Percentiles rank a stretch among this genome's conserved stretches.
Conservation (phyloP, 2,888 invertebrate species). For the Philereme transversata region DNA sequence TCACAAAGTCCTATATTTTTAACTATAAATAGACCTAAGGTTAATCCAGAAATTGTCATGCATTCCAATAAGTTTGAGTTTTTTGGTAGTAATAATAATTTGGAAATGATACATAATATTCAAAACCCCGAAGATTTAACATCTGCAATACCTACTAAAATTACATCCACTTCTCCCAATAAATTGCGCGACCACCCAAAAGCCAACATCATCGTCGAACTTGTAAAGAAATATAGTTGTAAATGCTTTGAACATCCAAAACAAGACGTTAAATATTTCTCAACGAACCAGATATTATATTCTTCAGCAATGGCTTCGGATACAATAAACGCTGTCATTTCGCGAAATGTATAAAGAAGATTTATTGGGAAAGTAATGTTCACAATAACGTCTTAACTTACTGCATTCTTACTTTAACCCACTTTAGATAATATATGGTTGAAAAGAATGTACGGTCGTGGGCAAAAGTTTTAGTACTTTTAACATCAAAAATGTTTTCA, state of each 20-base stretch:
- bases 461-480: slow-evolving; percentile 2
- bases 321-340: slow-evolving; percentile 63
- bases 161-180: slow-evolving; percentile 2
- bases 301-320: slow-evolving; percentile 54
- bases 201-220: slow-evolving; percentile 23
- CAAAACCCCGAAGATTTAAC: too few relatives aligned
- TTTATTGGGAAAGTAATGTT: slow-evolving; percentile 64
- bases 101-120: too few relatives aligned
- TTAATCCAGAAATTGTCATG: too few relatives aligned
- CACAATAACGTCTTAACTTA: slow-evolving; percentile 57
- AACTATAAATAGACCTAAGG: too few relatives aligned
- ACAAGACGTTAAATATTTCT: slow-evolving; percentile 47
- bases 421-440: slow-evolving; percentile 33
- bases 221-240: slow-evolving; percentile 29
- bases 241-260: slow-evolving; percentile 38
- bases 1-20: background rate
- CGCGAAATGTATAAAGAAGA: slow-evolving; percentile 66
- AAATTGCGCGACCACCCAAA: slow-evolving; percentile 25
- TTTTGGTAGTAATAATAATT: too few relatives aligned
- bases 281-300: slow-evolving; percentile 32
- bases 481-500: background rate
- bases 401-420: slow-evolving; percentile 35
- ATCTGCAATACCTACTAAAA: too few relatives aligned
- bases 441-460: slow-evolving; percentile 17
- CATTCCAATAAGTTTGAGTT: too few relatives aligned